Conservation (phyloP, 2,113 vertebrate species). For the Myrmophylax atrothorax region DNA sequence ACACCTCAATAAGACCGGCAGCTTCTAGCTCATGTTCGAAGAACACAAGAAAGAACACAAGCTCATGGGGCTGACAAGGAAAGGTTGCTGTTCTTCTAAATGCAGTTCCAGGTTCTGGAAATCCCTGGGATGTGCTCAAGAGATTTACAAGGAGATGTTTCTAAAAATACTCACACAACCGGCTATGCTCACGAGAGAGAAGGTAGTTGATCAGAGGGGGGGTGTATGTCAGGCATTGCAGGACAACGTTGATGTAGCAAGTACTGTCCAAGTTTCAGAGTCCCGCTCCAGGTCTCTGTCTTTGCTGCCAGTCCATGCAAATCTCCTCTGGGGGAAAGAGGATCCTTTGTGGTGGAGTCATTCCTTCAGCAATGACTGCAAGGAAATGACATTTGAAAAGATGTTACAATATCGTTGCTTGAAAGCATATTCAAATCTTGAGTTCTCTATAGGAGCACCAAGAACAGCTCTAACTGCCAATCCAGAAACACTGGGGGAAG, state of each 20-base stretch:
- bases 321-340: slow-evolving; percentile 86
- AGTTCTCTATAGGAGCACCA: not conserved
- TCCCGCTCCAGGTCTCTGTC: slow-evolving; percentile 86
- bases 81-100: not conserved
- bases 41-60: not conserved
- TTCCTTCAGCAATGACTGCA: slow-evolving; percentile 78
- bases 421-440: not conserved
- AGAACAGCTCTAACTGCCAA: not conserved
- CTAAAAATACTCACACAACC: not conserved
- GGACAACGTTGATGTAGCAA: slow-evolving; percentile 89
- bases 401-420: not conserved
- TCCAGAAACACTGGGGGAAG: not conserved
- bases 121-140: not conserved
- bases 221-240: slow-evolving; percentile 92
- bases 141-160: not conserved
- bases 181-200: not conserved
- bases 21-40: not conserved
- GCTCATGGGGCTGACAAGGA: not conserved
- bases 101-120: not conserved
- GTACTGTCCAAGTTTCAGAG: slow-evolving; percentile 91
- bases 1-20: not conserved
- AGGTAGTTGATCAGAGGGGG: slow-evolving; percentile 67
- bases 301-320: slow-evolving; percentile 86
- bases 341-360: slow-evolving; percentile 83
- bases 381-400: not conserved